phyloP scores from a whole-genome alignment of 2,888 invertebrate genomes.

The Electrophaes corylata region DNA sequence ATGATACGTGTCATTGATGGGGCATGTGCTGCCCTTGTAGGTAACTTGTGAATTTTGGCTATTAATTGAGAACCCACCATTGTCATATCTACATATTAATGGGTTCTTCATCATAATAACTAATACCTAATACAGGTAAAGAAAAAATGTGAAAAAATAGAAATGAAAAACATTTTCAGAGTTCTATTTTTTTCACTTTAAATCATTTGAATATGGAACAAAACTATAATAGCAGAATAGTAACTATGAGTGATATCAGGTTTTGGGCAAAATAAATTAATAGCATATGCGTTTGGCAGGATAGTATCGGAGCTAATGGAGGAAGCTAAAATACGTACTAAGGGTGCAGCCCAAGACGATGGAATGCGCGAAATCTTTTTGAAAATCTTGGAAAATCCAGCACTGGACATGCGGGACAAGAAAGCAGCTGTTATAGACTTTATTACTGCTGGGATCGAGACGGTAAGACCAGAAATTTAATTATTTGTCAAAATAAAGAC shows the following conservation, averaged over 20 bases:
- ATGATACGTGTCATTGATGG: slow-evolving; percentile 12
- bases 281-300: slow-evolving; percentile 64
- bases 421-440: slow-evolving; percentile 94
- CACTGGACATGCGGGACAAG: slow-evolving; percentile 91
- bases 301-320: slow-evolving; percentile 92
- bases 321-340: slow-evolving; percentile 83
- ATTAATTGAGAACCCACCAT: too few relatives aligned
- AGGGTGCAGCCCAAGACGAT: slow-evolving; percentile 84
- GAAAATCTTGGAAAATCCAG: slow-evolving; percentile 88
- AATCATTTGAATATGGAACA: too few relatives aligned
- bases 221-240: too few relatives aligned
- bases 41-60: too few relatives aligned
- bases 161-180: too few relatives aligned
- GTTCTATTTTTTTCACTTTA: too few relatives aligned
- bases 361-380: slow-evolving; percentile 89
- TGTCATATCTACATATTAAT: too few relatives aligned
- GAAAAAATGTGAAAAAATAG: too few relatives aligned
- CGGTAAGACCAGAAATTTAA: slow-evolving; percentile 76
- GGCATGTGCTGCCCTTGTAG: not conserved
- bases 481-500: too few relatives aligned
- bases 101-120: too few relatives aligned
- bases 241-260: not conserved
- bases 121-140: too few relatives aligned
- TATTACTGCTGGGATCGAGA: slow-evolving; percentile 94
- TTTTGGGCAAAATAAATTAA: slow-evolving; percentile 19